phyloP scores from a whole-genome alignment of 2,797 vertebrate species.

The Harpagifer antarcticus region DNA sequence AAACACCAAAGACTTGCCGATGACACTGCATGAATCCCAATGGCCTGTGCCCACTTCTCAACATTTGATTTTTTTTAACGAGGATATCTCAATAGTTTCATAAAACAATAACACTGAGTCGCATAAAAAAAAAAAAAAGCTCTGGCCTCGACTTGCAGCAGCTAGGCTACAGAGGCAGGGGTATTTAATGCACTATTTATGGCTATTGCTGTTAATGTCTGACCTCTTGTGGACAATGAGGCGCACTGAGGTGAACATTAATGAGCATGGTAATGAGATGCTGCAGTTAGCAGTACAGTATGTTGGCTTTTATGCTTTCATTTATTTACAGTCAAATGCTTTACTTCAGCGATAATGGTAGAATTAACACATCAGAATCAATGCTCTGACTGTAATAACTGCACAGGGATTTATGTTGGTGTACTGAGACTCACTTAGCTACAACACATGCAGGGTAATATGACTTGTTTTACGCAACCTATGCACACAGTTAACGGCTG shows the following conservation, averaged over 20 bases:
- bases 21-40: background rate
- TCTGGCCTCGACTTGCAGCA: constrained; percentile 5
- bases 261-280: constrained; percentile 56
- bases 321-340: background rate
- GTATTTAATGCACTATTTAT: constrained; percentile 52
- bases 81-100: background rate
- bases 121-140: background rate
- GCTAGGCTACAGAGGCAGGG: background rate
- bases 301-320: constrained; percentile 11
- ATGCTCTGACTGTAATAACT: background rate
- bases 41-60: background rate
- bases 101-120: background rate
- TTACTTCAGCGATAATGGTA: background rate
- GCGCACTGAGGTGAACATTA: constrained; percentile 75
- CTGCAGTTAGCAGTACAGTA: background rate
- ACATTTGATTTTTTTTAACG: no score
- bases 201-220: constrained; percentile 80
- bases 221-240: constrained; percentile 84
- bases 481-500: background rate
- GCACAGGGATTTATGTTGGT: background rate
- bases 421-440: background rate
- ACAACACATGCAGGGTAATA: background rate
- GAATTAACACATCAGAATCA: constrained; percentile 1
- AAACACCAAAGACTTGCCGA: background rate
- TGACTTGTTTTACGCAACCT: background rate